Evolutionary conservation across 2,113 vertebrate species (phyloP), one percentile per base, ranked within the genome.

Genomic region (Scortum barcoo): DNA sequence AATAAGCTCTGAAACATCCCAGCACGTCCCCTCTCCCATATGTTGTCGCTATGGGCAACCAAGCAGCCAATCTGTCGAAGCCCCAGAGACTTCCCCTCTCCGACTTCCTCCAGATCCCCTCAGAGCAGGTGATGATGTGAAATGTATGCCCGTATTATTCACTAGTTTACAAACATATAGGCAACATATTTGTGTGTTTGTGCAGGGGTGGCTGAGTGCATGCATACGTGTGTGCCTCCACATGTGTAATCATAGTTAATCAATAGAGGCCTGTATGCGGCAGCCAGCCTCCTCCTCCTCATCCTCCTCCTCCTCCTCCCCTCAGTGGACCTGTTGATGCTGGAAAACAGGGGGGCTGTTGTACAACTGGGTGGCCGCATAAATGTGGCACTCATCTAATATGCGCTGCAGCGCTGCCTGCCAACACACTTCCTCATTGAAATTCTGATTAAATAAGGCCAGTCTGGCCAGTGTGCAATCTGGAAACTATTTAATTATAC

Each of bases 311-410:
- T 50, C 78, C 78, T 78, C 85, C 68, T 72, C 75, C n/a, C n/a
- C n/a, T 91, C 91, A 86, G 89, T 74, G 71, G 88, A 94, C 93
- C 89, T 90, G 91, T 91, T 90, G 92, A 90, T 91, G 93, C 89
- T 75, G 72, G 89, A 62, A 92, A 89, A 95, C 93, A 95, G 93
- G 92, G 82, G 73, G 70, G 75, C 81, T 86, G 89, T 94, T 95
- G 93, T 95, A 87, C 76, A 71, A 85, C 88, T 78, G 81, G 89
- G 88, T 87, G 88, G 90, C 83, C 83, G 50, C 85, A 90, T 88
- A 88, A 88, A 93, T 93, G 91, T 91, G 86, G 76, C 90, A 38
- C 86, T 92, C 93, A 91, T 93, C 91, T 81, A 91, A 89, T 89
- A 93, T 90, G 91, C 90, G 73, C 84, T 36, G 19, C 88, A 40